Conservation (phyloP, 2,797 vertebrate genomes). For the Pteropus rufus region DNA sequence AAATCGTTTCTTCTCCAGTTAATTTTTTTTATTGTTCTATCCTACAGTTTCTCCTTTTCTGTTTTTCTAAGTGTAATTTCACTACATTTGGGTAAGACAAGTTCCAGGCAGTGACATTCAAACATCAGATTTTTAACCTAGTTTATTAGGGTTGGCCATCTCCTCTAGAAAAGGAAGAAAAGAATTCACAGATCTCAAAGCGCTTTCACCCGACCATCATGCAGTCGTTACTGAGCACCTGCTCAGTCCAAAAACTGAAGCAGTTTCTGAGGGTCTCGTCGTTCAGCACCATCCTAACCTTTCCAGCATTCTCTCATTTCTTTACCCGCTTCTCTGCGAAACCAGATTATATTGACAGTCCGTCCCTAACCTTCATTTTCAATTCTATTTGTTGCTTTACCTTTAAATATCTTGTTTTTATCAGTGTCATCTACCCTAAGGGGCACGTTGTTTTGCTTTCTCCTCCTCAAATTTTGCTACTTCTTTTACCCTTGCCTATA, state of each 20-base stretch:
- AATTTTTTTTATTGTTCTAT: neutral
- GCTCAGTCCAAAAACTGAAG: neutral
- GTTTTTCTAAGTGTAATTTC: slow-evolving; percentile 30
- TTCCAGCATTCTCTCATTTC: neutral
- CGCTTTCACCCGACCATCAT: neutral
- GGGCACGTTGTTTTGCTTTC: neutral
- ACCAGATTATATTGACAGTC: neutral
- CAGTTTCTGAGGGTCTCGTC: neutral
- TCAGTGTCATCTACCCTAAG: neutral
- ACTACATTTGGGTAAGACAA: neutral
- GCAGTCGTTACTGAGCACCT: neutral
- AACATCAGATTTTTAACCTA: neutral
- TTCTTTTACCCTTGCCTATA: neutral
- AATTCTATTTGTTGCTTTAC: neutral
- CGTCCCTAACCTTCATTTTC: neutral
- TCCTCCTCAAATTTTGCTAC: neutral
- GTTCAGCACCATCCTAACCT: neutral
- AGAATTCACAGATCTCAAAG: neutral
- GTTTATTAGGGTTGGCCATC: neutral
- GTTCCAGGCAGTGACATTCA: neutral
- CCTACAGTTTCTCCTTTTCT: neutral
- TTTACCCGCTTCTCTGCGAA: neutral
- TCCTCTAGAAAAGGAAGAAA: neutral
- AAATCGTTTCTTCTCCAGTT: neutral
- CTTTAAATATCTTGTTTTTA: slow-evolving; percentile 1